Evolutionary conservation across 2,888 invertebrate species (phyloP), one percentile per base, ranked within the genome.

Genomic region (Ophion costatus): DNA sequence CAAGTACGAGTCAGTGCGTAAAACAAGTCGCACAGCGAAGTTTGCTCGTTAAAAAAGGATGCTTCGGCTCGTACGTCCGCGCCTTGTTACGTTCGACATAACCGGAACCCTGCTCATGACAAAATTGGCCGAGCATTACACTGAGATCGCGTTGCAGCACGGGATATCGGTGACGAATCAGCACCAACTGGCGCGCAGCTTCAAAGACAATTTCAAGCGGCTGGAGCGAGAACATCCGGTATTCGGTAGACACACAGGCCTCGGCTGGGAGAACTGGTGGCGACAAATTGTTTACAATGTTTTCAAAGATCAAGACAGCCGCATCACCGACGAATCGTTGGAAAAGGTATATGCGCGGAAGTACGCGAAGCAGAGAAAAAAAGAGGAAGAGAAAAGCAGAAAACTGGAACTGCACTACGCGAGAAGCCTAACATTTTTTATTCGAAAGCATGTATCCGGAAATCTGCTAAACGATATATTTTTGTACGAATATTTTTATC

Each of bases 241-340:
- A 94, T 98, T 96, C 93, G 98, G 98, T 0, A 94, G 94, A 86
- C 93, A 95, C 70, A 95, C 95, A 0, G 96, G 95, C 2, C 92
- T 98, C 38, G 95, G 95, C 38, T 98, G 97, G 96, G 95, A 96
- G 89, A 95, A 95, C 71, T 98, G 98, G 98, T 98, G 98, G 98
- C 95, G 94, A 69, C 93, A 94, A 87, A 94, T 98, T 2, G 96
- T 98, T 2, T 94, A 94, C 67, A 94, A 95, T 75, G 96, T 97
- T 6, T 96, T 98, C 89, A 94, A 94, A 82, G 95, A 95, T 29
- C 94, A 95, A 61, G 91, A 95, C 33, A 92, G 92, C 0, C 87
- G 89, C 4, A 87, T 90, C 33, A 89, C 91, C 0, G 88, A 89
- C 1, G 87, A 89, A 14, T 90, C 89, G 17, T 86, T 93, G 5